These are phyloP conservation scores for Parapristionchus giblindavisi DNA, from an alignment of 2,888 invertebrate genomes.

Conservation along the genomic window DNA sequence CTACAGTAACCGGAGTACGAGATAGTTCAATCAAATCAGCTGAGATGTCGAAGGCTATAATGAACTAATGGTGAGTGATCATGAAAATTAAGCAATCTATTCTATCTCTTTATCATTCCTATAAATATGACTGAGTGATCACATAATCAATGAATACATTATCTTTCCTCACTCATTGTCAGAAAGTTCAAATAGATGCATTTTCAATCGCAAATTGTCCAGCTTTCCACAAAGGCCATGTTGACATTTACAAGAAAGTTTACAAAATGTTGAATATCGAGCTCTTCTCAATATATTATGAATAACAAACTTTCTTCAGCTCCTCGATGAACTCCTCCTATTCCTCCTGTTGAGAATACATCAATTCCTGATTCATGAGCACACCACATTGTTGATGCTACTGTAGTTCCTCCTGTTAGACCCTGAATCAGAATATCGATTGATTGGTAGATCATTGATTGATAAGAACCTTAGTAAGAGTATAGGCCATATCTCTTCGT, in stretches of 20 bases:
- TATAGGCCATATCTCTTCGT: constrained; percentile 72
- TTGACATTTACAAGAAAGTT: too few species aligned
- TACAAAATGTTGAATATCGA: too few species aligned
- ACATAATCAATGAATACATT: too few species aligned
- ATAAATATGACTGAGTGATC: too few species aligned
- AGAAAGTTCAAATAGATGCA: too few species aligned
- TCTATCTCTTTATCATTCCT: too few species aligned
- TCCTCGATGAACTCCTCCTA: constrained; percentile 92
- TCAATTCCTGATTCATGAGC: constrained; percentile 84
- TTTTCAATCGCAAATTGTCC: too few species aligned
- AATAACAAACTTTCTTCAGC: constrained; percentile 79
- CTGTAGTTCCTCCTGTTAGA: constrained; percentile 90
- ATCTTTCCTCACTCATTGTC: too few species aligned
- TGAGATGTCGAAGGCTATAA: constrained; percentile 83
- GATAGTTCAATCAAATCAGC: constrained; percentile 92
- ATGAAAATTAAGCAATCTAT: too few species aligned
- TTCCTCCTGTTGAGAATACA: constrained; percentile 91
- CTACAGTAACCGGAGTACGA: constrained; percentile 85
- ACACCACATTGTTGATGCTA: constrained; percentile 89
- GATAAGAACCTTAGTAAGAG: constrained; percentile 50
- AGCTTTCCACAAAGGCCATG: too few species aligned
- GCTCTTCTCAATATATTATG: too few species aligned
- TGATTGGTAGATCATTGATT: background rate
- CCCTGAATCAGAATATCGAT: constrained; percentile 67
- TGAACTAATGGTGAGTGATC: too few species aligned